Conservation (phyloP, 2,797 vertebrate species). For the Muscicapa striata region DNA sequence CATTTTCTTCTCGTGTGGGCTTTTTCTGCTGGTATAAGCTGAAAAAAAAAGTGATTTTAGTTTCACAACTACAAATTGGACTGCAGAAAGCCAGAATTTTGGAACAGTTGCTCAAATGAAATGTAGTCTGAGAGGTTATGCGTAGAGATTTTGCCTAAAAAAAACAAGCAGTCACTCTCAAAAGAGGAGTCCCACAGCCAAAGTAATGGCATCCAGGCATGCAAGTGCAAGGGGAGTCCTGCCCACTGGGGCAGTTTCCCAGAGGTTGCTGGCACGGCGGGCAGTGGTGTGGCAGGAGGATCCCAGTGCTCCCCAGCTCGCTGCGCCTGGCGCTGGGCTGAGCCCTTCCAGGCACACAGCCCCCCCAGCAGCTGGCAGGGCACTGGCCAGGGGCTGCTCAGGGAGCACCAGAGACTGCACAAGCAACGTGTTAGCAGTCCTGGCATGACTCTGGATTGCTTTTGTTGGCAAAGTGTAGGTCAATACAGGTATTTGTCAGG, state of each 20-base stretch:
- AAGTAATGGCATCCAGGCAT: neutral
- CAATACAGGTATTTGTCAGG: accelerated
- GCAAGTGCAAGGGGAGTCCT: neutral
- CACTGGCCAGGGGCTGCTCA: accelerated
- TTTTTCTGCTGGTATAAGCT: neutral
- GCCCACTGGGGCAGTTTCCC: accelerated
- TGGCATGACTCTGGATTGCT: neutral
- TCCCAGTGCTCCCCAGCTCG: accelerated
- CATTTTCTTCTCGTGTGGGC: neutral
- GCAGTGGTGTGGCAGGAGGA: accelerated
- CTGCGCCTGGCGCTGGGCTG: too few species aligned
- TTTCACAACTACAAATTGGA: neutral
- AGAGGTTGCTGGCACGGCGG: accelerated
- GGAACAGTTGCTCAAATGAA: neutral
- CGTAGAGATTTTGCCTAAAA: neutral
- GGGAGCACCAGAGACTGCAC: neutral
- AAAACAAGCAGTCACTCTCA: neutral
- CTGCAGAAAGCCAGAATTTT: neutral
- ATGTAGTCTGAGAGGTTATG: neutral
- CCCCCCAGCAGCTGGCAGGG: accelerated
- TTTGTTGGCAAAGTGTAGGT: neutral
- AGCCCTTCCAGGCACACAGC: neutral
- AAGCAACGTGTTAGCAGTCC: accelerated
- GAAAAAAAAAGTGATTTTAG: neutral
- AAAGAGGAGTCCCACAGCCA: neutral